A percentile compares a stretch with the other conserved stretches of the same genome.
These are phyloP conservation scores for Grallaria varia DNA, from an alignment of 2,113 vertebrate species.

Conservation along the genomic window DNA sequence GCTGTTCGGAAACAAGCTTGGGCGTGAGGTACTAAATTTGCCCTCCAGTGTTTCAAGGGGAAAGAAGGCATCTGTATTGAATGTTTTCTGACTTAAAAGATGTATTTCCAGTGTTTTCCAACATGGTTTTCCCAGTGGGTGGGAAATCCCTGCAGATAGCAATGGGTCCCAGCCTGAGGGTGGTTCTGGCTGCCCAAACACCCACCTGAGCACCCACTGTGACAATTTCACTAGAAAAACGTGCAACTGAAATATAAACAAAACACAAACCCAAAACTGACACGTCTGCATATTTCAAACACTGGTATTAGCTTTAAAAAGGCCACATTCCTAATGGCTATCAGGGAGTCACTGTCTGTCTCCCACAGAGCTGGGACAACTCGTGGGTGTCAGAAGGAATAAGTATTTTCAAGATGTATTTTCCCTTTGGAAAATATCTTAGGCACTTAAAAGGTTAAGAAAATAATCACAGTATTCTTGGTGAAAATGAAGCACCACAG, in stretches of 20 bases:
- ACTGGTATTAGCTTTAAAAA: not conserved
- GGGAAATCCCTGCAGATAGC: too few species aligned
- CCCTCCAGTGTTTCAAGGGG: too few species aligned
- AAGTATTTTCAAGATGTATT: too few species aligned
- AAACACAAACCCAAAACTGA: not conserved
- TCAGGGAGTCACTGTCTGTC: accelerated
- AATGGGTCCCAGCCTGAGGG: not conserved
- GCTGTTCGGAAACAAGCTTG: too few species aligned
- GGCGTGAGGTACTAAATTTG: too few species aligned
- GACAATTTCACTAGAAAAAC: accelerated
- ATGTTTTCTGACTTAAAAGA: not conserved
- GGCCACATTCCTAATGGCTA: accelerated
- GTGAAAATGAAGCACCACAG: not conserved
- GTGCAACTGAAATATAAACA: not conserved
- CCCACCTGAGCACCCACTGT: accelerated
- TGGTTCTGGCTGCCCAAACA: not conserved
- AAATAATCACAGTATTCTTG: not conserved
- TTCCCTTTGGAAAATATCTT: not conserved
- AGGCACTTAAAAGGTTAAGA: not conserved
- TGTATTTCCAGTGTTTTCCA: not conserved
- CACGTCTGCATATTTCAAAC: not conserved
- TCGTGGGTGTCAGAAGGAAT: accelerated
- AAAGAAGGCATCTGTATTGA: too few species aligned
- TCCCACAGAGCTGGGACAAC: not conserved
- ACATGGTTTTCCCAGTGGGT: not conserved